phyloP scores from a whole-genome alignment of 2,113 vertebrate species.

The Eira barbara region DNA sequence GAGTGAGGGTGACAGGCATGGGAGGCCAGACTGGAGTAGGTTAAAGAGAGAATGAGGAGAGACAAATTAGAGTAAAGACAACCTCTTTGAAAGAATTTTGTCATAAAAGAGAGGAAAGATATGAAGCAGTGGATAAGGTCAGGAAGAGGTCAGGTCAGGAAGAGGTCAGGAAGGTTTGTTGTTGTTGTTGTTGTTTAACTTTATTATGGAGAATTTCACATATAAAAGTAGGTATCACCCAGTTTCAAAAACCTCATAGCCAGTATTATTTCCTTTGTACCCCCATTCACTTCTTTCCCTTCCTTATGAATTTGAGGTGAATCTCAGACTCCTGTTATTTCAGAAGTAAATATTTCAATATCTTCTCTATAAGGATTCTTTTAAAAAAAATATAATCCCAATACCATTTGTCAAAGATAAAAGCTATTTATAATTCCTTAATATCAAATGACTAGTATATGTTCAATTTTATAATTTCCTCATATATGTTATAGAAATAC shows the following conservation, averaged over 20 bases:
- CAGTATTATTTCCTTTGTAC: neutral
- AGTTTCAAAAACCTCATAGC: neutral
- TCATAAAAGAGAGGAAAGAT: neutral
- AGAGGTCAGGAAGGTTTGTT: neutral
- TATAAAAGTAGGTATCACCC: neutral
- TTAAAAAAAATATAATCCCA: neutral
- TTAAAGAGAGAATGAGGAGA: neutral
- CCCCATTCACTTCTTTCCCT: neutral
- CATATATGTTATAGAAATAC: neutral
- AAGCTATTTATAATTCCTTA: neutral
- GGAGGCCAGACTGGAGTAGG: neutral
- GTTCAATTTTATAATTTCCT: neutral
- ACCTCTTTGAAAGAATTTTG: neutral
- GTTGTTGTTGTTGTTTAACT: neutral
- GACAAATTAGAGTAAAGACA: neutral
- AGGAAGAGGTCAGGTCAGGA: no score
- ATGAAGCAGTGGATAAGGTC: neutral
- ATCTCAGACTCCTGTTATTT: neutral
- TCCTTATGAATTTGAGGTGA: neutral
- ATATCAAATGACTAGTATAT: neutral
- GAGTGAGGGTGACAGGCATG: neutral
- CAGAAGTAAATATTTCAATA: neutral
- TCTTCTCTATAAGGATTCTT: neutral
- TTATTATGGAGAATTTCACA: neutral
- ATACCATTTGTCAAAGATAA: neutral